Evolutionary conservation across 1,140 invertebrate genomes (phyloP).

Genomic region (Drosophila sproati): DNA sequence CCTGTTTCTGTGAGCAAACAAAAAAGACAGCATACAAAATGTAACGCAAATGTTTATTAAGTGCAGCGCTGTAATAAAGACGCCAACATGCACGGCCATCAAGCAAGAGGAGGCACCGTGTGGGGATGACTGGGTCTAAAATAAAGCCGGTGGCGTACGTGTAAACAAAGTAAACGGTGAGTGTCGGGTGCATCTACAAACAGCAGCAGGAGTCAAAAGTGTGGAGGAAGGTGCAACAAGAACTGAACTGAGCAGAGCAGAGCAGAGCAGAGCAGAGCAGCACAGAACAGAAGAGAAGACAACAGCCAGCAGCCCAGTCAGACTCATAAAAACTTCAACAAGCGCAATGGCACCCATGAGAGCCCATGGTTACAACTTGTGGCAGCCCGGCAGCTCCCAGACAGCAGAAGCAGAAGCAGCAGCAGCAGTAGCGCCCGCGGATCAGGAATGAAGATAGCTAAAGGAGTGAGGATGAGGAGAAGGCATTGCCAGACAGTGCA

Average conservation of each 20-base stretch:
- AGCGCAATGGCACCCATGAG: constrained; percentile 75
- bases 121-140: constrained; percentile 25
- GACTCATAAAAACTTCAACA: constrained; percentile 80
- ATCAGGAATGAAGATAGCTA: neutral
- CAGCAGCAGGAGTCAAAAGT: neutral
- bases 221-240: too few species aligned
- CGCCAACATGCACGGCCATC: constrained; percentile 58
- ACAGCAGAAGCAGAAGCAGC: constrained; percentile 20
- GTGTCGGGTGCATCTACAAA: too few species aligned
- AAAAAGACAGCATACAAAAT: constrained; percentile 49
- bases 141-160: constrained; percentile 55
- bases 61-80: constrained; percentile 78
- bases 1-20: constrained; percentile 3
- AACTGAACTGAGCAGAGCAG: too few species aligned
- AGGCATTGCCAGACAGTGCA: constrained; percentile 7
- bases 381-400: constrained; percentile 58
- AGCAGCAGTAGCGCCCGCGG: constrained; percentile 1
- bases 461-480: neutral
- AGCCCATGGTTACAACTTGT: constrained; percentile 75
- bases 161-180: constrained; percentile 70
- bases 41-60: constrained; percentile 79
- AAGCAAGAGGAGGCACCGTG: neutral
- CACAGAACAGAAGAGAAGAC: too few species aligned
- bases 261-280: too few species aligned
- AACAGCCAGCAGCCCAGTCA: constrained; percentile 40